Conservation (phyloP, 2,113 vertebrate species). For the Spea bombifrons region DNA sequence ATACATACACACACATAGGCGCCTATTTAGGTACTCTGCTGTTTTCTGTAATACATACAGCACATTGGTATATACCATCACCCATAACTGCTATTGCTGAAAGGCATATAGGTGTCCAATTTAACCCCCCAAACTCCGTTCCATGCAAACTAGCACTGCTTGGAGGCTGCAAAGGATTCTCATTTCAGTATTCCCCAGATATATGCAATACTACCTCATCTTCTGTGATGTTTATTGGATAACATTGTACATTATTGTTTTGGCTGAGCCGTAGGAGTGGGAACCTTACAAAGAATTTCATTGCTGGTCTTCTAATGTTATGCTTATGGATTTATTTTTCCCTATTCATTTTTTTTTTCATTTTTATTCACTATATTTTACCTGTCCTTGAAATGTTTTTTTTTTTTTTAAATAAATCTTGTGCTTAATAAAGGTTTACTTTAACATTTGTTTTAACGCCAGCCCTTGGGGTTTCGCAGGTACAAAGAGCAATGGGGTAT, state of each 20-base stretch:
- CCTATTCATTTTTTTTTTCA: background rate
- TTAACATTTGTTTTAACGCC: conserved; percentile 7
- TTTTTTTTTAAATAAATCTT: background rate
- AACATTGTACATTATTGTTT: background rate
- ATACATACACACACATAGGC: too few relatives aligned
- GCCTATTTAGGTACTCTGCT: too few relatives aligned
- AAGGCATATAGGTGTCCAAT: conserved; percentile 59
- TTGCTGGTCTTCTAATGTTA: background rate
- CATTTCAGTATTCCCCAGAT: background rate
- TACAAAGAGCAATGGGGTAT: conserved; percentile 36
- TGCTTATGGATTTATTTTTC: background rate
- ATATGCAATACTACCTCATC: too few relatives aligned
- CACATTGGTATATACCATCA: too few relatives aligned
- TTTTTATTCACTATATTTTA: background rate
- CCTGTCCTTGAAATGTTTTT: background rate
- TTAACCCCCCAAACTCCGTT: conserved; percentile 68
- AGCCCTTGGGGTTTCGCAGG: conserved; percentile 40
- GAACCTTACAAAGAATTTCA: background rate
- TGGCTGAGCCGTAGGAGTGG: background rate
- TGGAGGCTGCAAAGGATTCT: conserved; percentile 71
- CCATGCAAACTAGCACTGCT: conserved; percentile 82
- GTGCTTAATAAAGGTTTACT: background rate
- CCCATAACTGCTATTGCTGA: background rate
- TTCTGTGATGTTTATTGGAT: too few relatives aligned
- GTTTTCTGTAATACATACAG: too few relatives aligned